Base-by-base conservation (phyloP, 2,888 invertebrate species). In the Rotaria socialis region DNA sequence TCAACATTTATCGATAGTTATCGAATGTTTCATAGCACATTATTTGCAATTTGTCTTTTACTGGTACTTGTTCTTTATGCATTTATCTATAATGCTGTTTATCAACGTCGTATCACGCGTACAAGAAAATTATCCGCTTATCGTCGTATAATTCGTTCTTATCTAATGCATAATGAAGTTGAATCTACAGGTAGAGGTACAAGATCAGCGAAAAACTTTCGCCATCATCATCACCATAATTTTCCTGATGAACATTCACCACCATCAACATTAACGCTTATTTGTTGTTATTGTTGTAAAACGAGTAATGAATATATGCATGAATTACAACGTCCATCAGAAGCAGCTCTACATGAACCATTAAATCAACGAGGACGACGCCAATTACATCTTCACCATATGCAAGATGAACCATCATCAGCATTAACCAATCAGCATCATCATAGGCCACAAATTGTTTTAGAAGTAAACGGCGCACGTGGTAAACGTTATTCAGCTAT, bases 231-330 rank as follows among this genome's bases (percentile, higher is more conserved):
- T 41, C 67, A 16, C 14, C 67, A 67, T 67, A 22, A 35, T 7
- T 19, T 8, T 16, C 67, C 27, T 4, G 7, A 35, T 27, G 35
- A 35, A 43, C 43, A 43, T 14, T 2, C 11, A 80, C 80, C 11
- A 47, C 80, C 80, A 3, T 47, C 80, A 24, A 47, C 47, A 43
- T 80, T 80, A 11, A 47, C 24, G 47, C 47, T 80, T 47, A 14
- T 80, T 11, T 80, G 80, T 47, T 80, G 80, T 80, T 80, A 80
- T n/a, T 80, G 80, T 80, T 80, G 80, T 80, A 7, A 24, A 47
- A 47, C 6, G 10, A 80, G 47, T 80, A 47, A 47, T 22, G 80
- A 80, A 41, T 47, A 47, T 47, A 47, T 24, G 0, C 19, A 80
- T 24, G 47, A 80, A n/a, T 47, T 80, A n/a, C 47, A 80, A 80